Conservation (phyloP, 2,888 invertebrate species). For the Lochmaea crataegi region DNA sequence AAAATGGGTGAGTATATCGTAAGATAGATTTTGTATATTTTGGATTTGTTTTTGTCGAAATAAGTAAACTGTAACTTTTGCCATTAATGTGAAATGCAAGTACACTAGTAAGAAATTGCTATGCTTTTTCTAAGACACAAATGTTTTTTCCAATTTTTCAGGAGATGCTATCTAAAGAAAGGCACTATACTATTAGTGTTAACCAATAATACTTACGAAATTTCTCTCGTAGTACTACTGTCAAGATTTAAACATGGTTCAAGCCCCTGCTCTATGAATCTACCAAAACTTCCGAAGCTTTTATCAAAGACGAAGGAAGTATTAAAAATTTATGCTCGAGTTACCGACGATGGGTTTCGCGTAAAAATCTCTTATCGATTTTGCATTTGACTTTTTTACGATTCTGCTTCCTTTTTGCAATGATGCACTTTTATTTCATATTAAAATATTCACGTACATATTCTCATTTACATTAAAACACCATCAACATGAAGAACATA, state of each 20-base stretch:
- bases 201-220: too few species aligned
- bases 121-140: too few species aligned
- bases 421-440: constrained; percentile 10
- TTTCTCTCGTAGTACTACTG: too few species aligned
- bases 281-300: neutral
- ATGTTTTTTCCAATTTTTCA: too few species aligned
- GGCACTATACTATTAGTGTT: too few species aligned
- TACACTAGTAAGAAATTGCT: too few species aligned
- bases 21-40: too few species aligned
- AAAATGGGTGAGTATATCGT: too few species aligned
- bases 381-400: constrained; percentile 33
- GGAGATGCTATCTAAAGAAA: too few species aligned
- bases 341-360: constrained; percentile 34
- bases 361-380: constrained; percentile 42
- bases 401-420: constrained; percentile 17
- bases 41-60: too few species aligned
- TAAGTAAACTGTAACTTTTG: too few species aligned
- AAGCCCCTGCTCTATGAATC: neutral
- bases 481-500: neutral
- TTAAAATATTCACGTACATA: neutral
- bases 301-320: constrained; percentile 10
- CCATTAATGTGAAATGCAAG: too few species aligned
- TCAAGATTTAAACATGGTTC: neutral
- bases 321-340: constrained; percentile 43
- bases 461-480: neutral